Conservation (phyloP, 2,888 invertebrate species). For the Eupithecia insigniata region DNA sequence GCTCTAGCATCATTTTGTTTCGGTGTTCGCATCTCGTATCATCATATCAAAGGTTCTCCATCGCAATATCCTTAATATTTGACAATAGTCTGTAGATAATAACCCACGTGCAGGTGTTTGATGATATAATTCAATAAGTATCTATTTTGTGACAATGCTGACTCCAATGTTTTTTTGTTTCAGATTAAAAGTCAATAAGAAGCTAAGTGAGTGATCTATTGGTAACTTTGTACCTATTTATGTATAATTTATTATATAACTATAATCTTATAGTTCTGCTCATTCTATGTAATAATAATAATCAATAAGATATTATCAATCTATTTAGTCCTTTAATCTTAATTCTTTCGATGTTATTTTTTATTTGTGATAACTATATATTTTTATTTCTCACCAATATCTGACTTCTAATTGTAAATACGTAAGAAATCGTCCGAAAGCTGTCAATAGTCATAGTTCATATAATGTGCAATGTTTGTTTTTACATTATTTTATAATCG, state of each 20-base stretch:
- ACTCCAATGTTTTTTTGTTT: conserved; percentile 7
- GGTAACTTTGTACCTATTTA: conserved; percentile 1
- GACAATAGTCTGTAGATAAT: too few relatives aligned
- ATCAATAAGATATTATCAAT: background rate
- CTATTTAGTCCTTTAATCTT: background rate
- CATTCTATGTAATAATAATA: background rate
- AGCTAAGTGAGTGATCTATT: conserved; percentile 10
- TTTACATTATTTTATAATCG: background rate
- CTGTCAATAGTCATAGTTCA: conserved; percentile 12
- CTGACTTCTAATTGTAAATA: conserved; percentile 8
- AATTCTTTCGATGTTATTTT: background rate
- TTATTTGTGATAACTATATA: background rate
- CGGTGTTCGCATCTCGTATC: too few relatives aligned
- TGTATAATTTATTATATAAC: background rate
- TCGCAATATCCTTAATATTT: too few relatives aligned
- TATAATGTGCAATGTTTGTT: conserved; percentile 20
- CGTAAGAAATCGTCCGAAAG: background rate
- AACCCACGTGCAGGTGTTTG: too few relatives aligned
- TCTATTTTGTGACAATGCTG: background rate
- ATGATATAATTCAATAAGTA: too few relatives aligned
- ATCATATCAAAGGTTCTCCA: too few relatives aligned
- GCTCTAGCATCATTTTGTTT: too few relatives aligned
- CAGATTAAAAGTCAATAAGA: conserved; percentile 20
- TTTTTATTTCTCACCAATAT: background rate
- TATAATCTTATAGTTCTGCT: background rate